These are phyloP conservation scores for Thereva nobilitata DNA, from an alignment of 2,888 invertebrate genomes.

Conservation along the genomic window DNA sequence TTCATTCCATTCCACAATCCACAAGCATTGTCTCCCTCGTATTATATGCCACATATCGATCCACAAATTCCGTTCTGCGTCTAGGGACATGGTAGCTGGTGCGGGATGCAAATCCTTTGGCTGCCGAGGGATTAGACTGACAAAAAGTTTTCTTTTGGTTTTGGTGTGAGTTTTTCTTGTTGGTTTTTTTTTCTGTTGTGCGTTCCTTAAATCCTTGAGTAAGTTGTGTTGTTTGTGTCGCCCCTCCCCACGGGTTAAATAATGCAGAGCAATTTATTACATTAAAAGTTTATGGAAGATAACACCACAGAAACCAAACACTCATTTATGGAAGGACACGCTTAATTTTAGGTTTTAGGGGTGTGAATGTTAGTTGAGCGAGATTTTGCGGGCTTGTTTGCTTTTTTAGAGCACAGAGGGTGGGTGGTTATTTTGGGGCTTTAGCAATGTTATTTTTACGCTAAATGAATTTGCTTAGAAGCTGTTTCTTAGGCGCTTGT, in stretches of 20 bases:
- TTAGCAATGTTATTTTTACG: too few species aligned
- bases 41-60: slow-evolving; percentile 19
- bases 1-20: slow-evolving; percentile 2
- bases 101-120: slow-evolving; percentile 25
- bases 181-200: slow-evolving; percentile 10
- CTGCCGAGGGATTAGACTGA: slow-evolving; percentile 12
- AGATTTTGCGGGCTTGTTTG: too few species aligned
- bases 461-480: too few species aligned
- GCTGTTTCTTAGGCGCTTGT: too few species aligned
- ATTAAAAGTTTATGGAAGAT: slow-evolving; percentile 31
- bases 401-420: too few species aligned
- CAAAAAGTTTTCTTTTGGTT: slow-evolving; percentile 3
- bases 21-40: slow-evolving; percentile 16
- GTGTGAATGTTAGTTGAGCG: too few species aligned
- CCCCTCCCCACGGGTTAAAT: slow-evolving; percentile 1
- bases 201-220: neutral
- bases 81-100: neutral
- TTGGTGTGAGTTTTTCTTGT: too few species aligned
- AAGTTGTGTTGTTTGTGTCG: too few species aligned
- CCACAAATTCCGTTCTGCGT: slow-evolving; percentile 19
- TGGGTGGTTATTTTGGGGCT: too few species aligned
- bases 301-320: slow-evolving; percentile 30
- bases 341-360: slow-evolving; percentile 2
- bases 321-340: slow-evolving; percentile 33
- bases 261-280: slow-evolving; percentile 15